Base-by-base conservation (phyloP, 2,888 invertebrate species). In the Temnothorax rugatulus region DNA sequence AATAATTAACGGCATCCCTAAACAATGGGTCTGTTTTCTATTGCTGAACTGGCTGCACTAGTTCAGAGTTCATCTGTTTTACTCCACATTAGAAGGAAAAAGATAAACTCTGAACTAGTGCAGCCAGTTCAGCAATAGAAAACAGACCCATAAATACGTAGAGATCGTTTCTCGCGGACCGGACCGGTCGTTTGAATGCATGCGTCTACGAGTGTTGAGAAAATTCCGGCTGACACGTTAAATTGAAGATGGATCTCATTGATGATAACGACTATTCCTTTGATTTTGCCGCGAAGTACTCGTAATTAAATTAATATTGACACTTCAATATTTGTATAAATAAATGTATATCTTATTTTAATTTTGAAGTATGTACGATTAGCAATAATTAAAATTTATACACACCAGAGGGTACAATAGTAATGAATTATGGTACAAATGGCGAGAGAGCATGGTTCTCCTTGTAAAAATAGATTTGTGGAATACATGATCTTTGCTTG, bases 341-440 rank as follows among this genome's bases (percentile, higher is more conserved):
- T 47, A 61, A n/a, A 3, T 75, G 4, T 75, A 8, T 38, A 9
- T 21, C 8, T 21, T 4, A 38, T 21, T 71, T 38, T 54, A 71
- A 44, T 34, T 81, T 73, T 44, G 15, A 34, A 50, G 7, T 11
- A 41, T n/a, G n/a, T n/a, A 61, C 9, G 25, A 34, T 74, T 63
- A 44, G 38, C 29, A 3, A 63, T 63, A 63, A 47, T 29, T 61
- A 63, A 75, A 11, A 73, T 57, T 73, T 18, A 25, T 8, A 21
- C 5, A 18, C 15, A 15, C n/a, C 0, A 4, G 1, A 66, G 13
- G 11, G 4, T 15, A 18, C 11, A 15, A 38, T 8, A 15, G 15
- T 29, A 3, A 25, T 66, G 47, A 44, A 44, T 66, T 4, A 44
- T 9, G 38, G 21, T n/a, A 64, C 21, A 64, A 64, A 41, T 66